Base-by-base conservation (phyloP, 2,797 vertebrate species). In the Petrocephalus sullivani region DNA sequence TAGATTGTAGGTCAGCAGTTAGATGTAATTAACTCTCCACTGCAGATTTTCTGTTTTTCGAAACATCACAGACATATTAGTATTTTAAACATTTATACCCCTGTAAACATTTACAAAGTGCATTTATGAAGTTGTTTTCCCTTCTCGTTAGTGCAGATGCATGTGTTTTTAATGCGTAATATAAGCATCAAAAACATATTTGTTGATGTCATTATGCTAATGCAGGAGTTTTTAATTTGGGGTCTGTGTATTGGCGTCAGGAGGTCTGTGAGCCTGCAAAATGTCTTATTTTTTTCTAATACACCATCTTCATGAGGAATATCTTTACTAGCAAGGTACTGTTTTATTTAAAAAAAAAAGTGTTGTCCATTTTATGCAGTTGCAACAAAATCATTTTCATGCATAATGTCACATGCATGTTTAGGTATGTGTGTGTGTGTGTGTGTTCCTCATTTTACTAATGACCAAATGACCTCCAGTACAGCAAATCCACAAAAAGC, bases 61-160 rank as follows among this genome's bases (percentile, higher is more conserved):
- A 23, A 83, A 54, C 49, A 83, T 54, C 51, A 54, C 46, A 83
- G n/a, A 54, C 81, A 54, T 54, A 54, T 51, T 83, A 49, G 81
- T 83, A 23, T 83, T 51, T 83, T 83, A 83, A 83, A 83, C 81
- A 83, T 83, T 83, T 83, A 83, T 23, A 53, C 21, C 54, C 81
- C 12, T 83, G n/a, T 83, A 83, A 83, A 83, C 81, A 83, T 54
- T 83, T 83, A 28, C 28, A 54, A 83, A 83, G 21, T 54, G 51
- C 46, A 83, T 83, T 37, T 71, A 71, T 71, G 16, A 71, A 23
- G 49, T 83, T 83, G 46, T 83, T 54, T 51, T 54, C 37, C 75
- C 7, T 46, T 78, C 46, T 83, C 21, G 46, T 54, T 83, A 83
- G 51, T 83, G 21, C 19, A 54, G n/a, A 83, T 28, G 10, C 49